Evolutionary conservation across 2,113 vertebrate genomes (phyloP).

Genomic region (Okapia johnstoni): DNA sequence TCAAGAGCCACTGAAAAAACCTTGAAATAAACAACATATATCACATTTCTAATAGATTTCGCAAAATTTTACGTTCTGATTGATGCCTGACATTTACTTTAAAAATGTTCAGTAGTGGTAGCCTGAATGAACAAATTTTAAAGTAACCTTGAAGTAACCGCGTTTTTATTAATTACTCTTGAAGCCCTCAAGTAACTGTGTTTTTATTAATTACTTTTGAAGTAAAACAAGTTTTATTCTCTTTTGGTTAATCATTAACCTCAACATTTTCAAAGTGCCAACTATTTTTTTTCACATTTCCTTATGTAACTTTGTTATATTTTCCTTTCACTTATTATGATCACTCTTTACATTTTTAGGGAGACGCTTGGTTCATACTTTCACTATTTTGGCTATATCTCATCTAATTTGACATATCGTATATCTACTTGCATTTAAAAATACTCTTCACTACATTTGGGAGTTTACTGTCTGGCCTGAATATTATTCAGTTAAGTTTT

Average conservation of each 20-base stretch:
- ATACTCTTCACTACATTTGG: background rate
- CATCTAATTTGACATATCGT: background rate
- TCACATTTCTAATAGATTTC: background rate
- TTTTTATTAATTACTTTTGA: background rate
- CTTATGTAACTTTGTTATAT: background rate
- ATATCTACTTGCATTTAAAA: conserved; percentile 16
- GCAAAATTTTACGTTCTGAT: background rate
- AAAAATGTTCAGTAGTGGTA: background rate
- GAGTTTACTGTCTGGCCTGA: background rate
- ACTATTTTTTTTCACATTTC: background rate
- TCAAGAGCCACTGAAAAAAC: background rate
- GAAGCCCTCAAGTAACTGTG: background rate
- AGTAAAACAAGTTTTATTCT: background rate
- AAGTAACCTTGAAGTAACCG: background rate
- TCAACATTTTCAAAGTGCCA: background rate
- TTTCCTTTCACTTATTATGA: background rate
- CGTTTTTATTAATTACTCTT: background rate
- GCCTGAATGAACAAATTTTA: background rate
- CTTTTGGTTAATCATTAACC: background rate
- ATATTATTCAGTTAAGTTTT: background rate
- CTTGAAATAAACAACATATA: background rate
- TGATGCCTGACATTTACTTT: background rate
- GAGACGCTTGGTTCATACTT: background rate
- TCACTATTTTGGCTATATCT: background rate
- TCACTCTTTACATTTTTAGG: background rate